Evolutionary conservation across 2,797 vertebrate genomes (phyloP).

Genomic region (Pelobates cultripes): DNA sequence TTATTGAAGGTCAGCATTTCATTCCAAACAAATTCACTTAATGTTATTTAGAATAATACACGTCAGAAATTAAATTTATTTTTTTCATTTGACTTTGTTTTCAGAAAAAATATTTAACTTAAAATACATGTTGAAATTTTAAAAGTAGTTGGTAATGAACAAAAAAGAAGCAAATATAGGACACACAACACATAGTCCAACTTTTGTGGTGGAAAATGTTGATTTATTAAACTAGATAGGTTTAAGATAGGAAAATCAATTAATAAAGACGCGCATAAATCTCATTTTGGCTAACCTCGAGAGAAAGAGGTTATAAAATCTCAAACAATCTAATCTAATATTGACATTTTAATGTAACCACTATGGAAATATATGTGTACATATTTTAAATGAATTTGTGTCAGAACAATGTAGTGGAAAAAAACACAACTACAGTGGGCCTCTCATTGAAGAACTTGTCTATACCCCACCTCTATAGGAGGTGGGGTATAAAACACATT

Average conservation of each 20-base stretch:
- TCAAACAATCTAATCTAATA: neutral
- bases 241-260: constrained; percentile 10
- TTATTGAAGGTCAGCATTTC: constrained; percentile 62
- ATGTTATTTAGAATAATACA: constrained; percentile 30
- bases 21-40: constrained; percentile 27
- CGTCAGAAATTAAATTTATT: neutral
- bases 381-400: too few species aligned
- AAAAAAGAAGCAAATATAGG: constrained; percentile 9
- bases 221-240: constrained; percentile 30
- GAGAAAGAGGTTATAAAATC: neutral
- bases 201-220: neutral
- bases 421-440: too few species aligned
- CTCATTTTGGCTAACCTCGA: neutral
- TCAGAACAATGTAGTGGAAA: too few species aligned
- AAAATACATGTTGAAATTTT: neutral
- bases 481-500: too few species aligned
- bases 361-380: too few species aligned
- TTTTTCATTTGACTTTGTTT: neutral
- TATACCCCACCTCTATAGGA: too few species aligned
- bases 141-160: neutral
- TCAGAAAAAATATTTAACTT: neutral
- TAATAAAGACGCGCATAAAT: neutral
- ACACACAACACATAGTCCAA: constrained; percentile 6
- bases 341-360: too few species aligned
- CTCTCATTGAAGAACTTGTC: too few species aligned